Evolutionary conservation across 2,888 invertebrate genomes (phyloP).

Genomic region (Thereva unica): DNA sequence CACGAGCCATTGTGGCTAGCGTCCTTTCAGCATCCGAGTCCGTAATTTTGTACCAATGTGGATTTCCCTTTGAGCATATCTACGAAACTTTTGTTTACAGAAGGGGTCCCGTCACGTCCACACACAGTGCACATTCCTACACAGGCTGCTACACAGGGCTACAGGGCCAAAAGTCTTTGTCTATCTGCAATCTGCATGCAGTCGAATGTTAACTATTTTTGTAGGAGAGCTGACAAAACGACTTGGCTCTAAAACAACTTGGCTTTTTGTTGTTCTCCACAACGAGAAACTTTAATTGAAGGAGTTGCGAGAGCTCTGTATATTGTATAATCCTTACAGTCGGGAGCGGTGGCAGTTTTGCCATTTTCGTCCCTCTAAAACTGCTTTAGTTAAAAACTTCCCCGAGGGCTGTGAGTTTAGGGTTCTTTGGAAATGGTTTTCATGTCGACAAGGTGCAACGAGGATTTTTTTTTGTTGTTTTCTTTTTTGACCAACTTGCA

Average conservation of each 20-base stretch:
- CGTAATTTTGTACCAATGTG: too few relatives aligned
- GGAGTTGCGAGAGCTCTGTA: conserved; percentile 18
- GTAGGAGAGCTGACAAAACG: background rate
- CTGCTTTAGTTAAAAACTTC: background rate
- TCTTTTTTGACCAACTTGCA: background rate
- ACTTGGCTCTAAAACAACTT: conserved; percentile 7
- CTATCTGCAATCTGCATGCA: conserved; percentile 24
- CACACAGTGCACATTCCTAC: background rate
- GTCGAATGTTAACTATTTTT: conserved; percentile 25
- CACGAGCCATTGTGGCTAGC: background rate
- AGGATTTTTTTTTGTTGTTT: background rate
- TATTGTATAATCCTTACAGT: background rate
- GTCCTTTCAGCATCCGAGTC: too few relatives aligned
- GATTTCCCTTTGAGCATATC: too few relatives aligned
- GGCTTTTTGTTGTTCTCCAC: conserved; percentile 14
- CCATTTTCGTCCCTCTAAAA: background rate
- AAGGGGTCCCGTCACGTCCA: too few relatives aligned
- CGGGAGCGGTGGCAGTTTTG: background rate
- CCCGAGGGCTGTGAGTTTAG: conserved; percentile 7
- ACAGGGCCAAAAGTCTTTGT: background rate
- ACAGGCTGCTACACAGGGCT: background rate
- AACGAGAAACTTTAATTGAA: conserved; percentile 39
- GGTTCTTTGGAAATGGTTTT: conserved; percentile 31
- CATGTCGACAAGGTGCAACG: conserved; percentile 27
- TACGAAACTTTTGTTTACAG: too few relatives aligned